Conservation (phyloP, 2,113 vertebrate species). For the Anoura caudifer region DNA sequence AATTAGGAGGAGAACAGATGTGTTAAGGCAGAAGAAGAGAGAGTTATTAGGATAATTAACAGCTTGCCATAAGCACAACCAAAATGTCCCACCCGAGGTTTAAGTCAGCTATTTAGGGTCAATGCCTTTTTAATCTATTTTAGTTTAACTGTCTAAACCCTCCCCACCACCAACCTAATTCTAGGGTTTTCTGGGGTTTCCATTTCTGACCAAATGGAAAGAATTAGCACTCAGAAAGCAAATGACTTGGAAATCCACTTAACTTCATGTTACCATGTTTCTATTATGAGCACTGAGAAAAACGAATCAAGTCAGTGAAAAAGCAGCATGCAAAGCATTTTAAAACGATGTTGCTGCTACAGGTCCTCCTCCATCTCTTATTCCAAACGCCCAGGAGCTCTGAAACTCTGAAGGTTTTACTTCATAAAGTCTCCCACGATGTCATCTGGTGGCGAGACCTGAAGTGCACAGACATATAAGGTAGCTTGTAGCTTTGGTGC, state of each 20-base stretch:
- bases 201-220: constrained; percentile 55
- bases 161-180: not conserved
- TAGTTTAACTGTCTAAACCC: not conserved
- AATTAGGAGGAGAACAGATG: not conserved
- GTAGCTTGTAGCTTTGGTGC: not conserved
- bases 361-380: not conserved
- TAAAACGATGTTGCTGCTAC: not conserved
- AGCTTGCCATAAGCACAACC: not conserved
- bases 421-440: not conserved
- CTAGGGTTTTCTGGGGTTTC: constrained; percentile 47
- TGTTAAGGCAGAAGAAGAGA: not conserved
- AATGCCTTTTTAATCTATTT: constrained; percentile 28
- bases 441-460: not conserved
- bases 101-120: not conserved
- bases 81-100: not conserved
- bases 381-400: not conserved
- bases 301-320: not conserved
- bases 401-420: not conserved
- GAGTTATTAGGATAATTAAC: not conserved
- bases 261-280: not conserved
- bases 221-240: constrained; percentile 46
- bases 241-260: not conserved
- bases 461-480: not conserved
- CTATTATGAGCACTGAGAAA: not conserved
- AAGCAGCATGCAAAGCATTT: not conserved